Evolutionary conservation across 2,888 invertebrate genomes (phyloP), one percentile per base, ranked within the genome.

Genomic region (Cancer borealis): DNA sequence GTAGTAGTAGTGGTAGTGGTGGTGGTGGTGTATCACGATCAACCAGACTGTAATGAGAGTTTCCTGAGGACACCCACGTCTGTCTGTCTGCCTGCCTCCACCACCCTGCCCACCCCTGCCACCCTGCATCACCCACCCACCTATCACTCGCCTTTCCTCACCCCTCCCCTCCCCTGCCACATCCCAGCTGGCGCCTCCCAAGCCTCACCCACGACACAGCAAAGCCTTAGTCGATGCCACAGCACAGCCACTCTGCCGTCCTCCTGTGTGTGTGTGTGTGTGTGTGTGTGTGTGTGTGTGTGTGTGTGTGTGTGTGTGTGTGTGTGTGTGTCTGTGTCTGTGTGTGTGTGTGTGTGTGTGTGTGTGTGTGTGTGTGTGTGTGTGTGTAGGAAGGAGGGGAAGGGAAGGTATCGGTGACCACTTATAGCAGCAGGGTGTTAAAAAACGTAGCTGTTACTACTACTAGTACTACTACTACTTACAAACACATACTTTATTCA

Each of bases 31-130:
- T 39, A 84, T 84, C 30, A 39, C 84, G 84, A 39, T 39, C 84
- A 84, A 84, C 84, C 84, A 84, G 39, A 39, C 84, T 84, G 26
- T 84, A 84, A 84, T 84, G 84, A 84, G 84, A 39, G 84, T 84
- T 84, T 84, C 84, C 84, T 84, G 84, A 84, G 84, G 84, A 39
- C 84, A 84, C 84, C 84, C 84, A 84, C 84, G 84, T 84, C 84
- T 84, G 84, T 84, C 84, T 84, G 84, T 84, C 84, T 39, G 39
- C n/a, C 84, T 84, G 84, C 17, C 84, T 84, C 73, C 73, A 73
- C 26, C 66, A 73, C 73, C 73, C 73, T 0, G 14, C 54, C 54
- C 54, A 54, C 54, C 54, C 54, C 54, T 54, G 14, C 54, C 54
- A 12, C 14, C 8, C 54, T 14, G 26, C n/a, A 4, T 26, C 73